Conservation (phyloP, 2,797 vertebrate species). For the Neosalanx taihuensis region DNA sequence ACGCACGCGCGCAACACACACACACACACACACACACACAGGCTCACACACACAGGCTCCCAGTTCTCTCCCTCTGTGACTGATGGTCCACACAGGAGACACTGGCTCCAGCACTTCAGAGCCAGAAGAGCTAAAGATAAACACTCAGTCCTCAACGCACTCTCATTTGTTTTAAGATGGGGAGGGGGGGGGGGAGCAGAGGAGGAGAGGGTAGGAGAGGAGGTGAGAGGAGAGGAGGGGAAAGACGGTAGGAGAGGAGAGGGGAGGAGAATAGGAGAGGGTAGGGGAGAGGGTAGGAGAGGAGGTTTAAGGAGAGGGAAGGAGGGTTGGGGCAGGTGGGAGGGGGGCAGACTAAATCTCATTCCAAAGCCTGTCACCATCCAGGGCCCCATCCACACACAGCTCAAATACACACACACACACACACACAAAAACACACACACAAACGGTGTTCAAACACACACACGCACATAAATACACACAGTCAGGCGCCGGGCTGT, state of each 20-base stretch:
- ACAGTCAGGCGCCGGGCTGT: slow-evolving; percentile 68
- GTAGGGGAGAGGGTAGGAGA: too few species aligned
- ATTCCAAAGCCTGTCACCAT: slow-evolving; percentile 62
- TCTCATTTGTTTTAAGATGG: slow-evolving; percentile 70
- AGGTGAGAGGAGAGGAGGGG: too few species aligned
- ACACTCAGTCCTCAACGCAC: slow-evolving; percentile 56
- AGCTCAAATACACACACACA: slow-evolving; percentile 21
- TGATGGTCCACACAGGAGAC: slow-evolving; percentile 32
- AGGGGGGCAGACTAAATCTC: slow-evolving; percentile 62
- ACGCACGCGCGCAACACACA: slow-evolving; percentile 55
- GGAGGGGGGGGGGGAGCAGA: too few species aligned
- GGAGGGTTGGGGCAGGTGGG: slow-evolving; percentile 34
- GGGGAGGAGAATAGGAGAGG: too few species aligned
- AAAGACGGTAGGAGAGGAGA: too few species aligned
- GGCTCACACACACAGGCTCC: too few species aligned
- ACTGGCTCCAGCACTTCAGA: slow-evolving; percentile 36
- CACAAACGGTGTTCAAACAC: too few species aligned
- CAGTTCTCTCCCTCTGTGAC: slow-evolving; percentile 31
- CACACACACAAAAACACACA: too few species aligned
- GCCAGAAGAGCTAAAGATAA: slow-evolving; percentile 62
- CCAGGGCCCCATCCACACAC: slow-evolving; percentile 53
- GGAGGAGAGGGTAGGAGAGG: too few species aligned
- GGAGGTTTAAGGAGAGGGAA: too few species aligned
- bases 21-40: too few species aligned
- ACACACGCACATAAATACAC: too few species aligned